A percentile compares a stretch with the other conserved stretches of the same genome.
Conservation (phyloP, 2,888 invertebrate species). For the Lepidochrysops patricia region DNA sequence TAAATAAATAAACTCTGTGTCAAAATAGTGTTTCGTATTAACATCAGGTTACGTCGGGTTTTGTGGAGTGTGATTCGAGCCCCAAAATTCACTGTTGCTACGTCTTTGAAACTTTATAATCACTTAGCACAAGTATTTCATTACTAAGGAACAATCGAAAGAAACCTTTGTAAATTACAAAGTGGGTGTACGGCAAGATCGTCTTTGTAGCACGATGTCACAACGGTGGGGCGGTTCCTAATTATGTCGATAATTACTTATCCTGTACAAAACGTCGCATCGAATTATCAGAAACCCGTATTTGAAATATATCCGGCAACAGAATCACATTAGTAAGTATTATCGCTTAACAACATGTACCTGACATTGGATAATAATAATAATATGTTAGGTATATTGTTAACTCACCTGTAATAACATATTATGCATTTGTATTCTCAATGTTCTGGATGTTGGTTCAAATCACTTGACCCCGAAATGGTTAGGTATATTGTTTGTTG, state of each 20-base stretch:
- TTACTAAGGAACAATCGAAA: background rate
- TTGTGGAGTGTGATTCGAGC: background rate
- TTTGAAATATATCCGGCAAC: background rate
- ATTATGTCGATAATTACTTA: background rate
- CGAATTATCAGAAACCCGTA: background rate
- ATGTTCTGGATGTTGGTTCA: conserved; percentile 42
- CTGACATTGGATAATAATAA: no score
- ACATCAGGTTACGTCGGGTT: background rate
- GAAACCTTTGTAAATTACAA: background rate
- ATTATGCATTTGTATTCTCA: conserved; percentile 40
- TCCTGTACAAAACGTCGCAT: background rate
- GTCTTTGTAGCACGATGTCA: conserved; percentile 14
- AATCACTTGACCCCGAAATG: conserved; percentile 61
- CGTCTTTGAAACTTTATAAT: background rate
- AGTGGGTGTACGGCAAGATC: conserved; percentile 1
- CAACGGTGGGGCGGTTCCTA: background rate
- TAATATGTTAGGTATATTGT: no score
- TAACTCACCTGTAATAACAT: background rate
- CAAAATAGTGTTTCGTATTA: background rate
- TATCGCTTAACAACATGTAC: no score
- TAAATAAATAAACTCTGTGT: no score
- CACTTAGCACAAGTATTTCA: background rate
- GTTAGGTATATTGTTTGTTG: conserved; percentile 58
- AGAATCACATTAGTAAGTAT: background rate
- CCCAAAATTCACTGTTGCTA: background rate